Conservation (phyloP, 2,113 vertebrate species). For the Anser cygnoides region DNA sequence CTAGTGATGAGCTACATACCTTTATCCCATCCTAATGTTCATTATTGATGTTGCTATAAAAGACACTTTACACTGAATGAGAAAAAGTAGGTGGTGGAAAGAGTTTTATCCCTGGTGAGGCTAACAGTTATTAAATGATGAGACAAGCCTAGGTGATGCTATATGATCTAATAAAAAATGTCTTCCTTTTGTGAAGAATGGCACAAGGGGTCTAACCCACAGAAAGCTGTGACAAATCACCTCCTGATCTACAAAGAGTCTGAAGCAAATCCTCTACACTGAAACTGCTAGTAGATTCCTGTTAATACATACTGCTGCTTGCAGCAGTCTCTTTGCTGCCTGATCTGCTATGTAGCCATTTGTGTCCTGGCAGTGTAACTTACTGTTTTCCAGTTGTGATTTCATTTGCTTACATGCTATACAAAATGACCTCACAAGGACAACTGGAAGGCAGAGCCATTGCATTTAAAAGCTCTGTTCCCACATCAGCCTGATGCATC, state of each 20-base stretch:
- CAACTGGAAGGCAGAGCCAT: background rate
- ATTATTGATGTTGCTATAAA: slow-evolving; percentile 1
- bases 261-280: background rate
- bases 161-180: background rate
- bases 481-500: background rate
- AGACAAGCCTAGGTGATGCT: background rate
- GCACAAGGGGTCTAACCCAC: background rate
- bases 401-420: background rate
- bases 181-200: background rate
- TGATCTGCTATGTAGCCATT: background rate
- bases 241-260: background rate
- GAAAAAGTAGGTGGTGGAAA: background rate
- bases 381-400: background rate
- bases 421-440: background rate
- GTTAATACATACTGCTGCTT: background rate
- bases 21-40: background rate
- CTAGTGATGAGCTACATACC: background rate
- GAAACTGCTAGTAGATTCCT: background rate
- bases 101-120: slow-evolving; percentile 2
- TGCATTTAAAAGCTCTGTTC: background rate
- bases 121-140: background rate
- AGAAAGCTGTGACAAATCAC: background rate
- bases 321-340: background rate
- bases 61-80: background rate
- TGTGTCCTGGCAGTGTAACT: background rate